Evolutionary conservation across 2,888 invertebrate species (phyloP), one percentile per base, ranked within the genome.

Genomic region (Mesoligia furuncula): DNA sequence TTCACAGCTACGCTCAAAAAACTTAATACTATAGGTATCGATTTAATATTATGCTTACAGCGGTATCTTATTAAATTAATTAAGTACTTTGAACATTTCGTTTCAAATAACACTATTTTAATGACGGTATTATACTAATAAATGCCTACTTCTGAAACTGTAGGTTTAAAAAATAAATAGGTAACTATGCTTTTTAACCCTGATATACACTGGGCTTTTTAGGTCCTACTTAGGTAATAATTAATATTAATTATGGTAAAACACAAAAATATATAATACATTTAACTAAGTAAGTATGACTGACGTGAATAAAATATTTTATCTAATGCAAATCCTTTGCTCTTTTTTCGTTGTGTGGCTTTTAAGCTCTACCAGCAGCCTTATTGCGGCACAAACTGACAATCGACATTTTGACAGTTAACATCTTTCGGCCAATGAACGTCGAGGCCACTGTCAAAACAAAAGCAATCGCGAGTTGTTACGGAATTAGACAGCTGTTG

Each of bases 41-140:
- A 54, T 42, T 17, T 36, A 24, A 67, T 54, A 80, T 57, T 71
- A 51, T 61, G 15, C 59, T 31, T 79, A 69, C 15, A 73, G 2
- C 62, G 42, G 61, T 84, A 68, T 69, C 20, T 61, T 69, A 62
- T 31, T 66, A 54, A 17, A 69, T 27, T 80, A 70, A 65, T 68
- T 81, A 85, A 81, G 72, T 81, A 83, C 83, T 66, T 80, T 66
- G 62, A 84, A 84, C 64, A 74, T 67, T 66, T 73, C 31, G 36
- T 74, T 80, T 54, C 8, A 67, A 78, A 78, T 31, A 42, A 71
- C 13, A 78, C 36, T 78, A 67, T 39, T 68, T 27, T 48, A 39
- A 42, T 57, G 39, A 77, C 59, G 36, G 57, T 27, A 73, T 62
- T 84, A 79, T 48, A 51, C 65, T 84, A 81, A 79, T 84, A 81